Evolutionary conservation across 2,888 invertebrate species (phyloP), one percentile per base, ranked within the genome.

Genomic region (Acanthosepion pharaonis): DNA sequence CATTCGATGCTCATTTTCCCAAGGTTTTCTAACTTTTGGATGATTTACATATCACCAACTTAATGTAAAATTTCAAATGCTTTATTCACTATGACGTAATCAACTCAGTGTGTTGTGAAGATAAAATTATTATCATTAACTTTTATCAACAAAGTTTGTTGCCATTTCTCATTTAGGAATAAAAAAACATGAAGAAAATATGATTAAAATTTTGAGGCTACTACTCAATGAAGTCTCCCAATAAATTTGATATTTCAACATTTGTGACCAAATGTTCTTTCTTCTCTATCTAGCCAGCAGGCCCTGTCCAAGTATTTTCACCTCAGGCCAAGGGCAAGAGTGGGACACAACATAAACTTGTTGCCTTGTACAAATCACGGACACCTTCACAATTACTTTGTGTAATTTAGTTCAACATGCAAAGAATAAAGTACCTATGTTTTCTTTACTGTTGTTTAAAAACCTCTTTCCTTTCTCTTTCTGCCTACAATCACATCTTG

Each of bases 371-470:
- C 78, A n/a, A n/a, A 78, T 78, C n/a, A 28, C 8, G 28, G n/a
- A 78, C 78, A 78, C 28, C 1, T 78, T 78, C n/a, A 78, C n/a
- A 78, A 78, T 78, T 78, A 78, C 28, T 78, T 78, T 5, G 78
- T 28, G 78, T 78, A 78, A 78, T n/a, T 78, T n/a, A 78, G 78
- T 78, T n/a, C 78, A 78, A 6, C 78, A 64, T 28, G 5, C 64
- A 78, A 78, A 78, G n/a, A 78, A 78, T 11, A 78, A n/a, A 78
- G 78, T 78, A n/a, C n/a, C n/a, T n/a, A n/a, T 78, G n/a, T 78
- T 78, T 78, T 78, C 78, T 78, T 78, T 28, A 78, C 78, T 78
- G n/a, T 78, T 78, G 78, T 78, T 78, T 78, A 78, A 78, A 78
- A 28, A 6, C 6, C n/a, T n/a, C 23, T 25, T 64, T 25, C 64